A percentile compares a stretch with the other conserved stretches of the same genome.
These are phyloP conservation scores for Syngnathoides biaculeatus DNA, from an alignment of 2,113 vertebrate genomes.

Conservation along the genomic window DNA sequence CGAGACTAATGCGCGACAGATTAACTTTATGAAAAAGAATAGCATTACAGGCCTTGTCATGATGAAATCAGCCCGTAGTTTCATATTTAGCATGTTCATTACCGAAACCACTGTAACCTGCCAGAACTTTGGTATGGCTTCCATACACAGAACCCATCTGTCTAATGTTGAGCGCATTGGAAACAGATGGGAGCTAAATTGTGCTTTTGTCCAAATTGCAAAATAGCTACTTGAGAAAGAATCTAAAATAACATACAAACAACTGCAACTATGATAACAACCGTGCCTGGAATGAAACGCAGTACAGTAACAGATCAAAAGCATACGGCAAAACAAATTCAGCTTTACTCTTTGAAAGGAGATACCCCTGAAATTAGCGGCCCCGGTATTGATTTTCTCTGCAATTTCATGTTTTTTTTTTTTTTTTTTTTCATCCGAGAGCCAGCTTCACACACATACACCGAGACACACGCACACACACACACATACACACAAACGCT, in stretches of 20 bases:
- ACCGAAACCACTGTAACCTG: conserved; percentile 67
- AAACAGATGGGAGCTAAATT: conserved; percentile 98
- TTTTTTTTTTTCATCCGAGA: neutral
- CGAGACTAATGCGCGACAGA: conserved; percentile 46
- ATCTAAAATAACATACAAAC: conserved; percentile 99
- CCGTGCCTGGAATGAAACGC: conserved; percentile 86
- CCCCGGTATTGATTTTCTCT: conserved; percentile 81
- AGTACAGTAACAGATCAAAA: conserved; percentile 87
- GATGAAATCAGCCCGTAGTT: conserved; percentile 57
- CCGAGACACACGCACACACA: neutral
- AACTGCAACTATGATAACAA: conserved; percentile 98
- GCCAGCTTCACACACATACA: neutral
- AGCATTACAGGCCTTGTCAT: conserved; percentile 42
- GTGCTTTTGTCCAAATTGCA: conserved; percentile 98
- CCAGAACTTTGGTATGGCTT: conserved; percentile 85
- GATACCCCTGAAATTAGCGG: conserved; percentile 80
- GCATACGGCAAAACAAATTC: conserved; percentile 79
- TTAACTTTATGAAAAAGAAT: conserved; percentile 58
- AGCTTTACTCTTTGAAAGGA: conserved; percentile 82
- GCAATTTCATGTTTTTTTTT: conserved; percentile 79
- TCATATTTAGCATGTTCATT: conserved; percentile 69
- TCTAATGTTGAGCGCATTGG: conserved; percentile 86
- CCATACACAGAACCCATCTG: conserved; percentile 90
- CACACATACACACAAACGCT: conserved; percentile 17
- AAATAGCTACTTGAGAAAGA: conserved; percentile 98